Evolutionary conservation across 1,140 invertebrate species (phyloP), one percentile per base, ranked within the genome.

Genomic region (Trichonephila clavata): DNA sequence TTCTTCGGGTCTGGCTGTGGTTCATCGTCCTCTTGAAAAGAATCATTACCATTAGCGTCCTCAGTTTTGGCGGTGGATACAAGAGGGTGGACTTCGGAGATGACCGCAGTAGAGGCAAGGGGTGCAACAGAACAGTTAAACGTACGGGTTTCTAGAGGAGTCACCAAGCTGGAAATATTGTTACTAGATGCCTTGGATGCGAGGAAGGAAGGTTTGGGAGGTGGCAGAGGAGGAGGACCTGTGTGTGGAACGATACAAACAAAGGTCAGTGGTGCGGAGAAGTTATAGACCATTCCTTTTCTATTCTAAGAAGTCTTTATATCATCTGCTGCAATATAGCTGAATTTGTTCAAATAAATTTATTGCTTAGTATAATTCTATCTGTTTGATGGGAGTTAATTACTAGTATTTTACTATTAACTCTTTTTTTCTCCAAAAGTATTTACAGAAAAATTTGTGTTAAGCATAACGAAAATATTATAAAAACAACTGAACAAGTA

Each of bases 241-340:
- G 96, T 20, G 96, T 20, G 32, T 63, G 60, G 63, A 93, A 86
- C 14, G 24, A 24, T 2, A 68, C 21, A 24, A 68, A 68, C n/a
- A 14, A 27, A 10, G 77, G 8, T 65, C 21, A 65, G 92, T 83
- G 27, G 77, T 43, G 39, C 0, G 32, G 32, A 39, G 1, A 39
- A 39, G 32, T 39, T 39, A 39, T 50, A 10, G 50, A 50, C 7
- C 10, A 50, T 13, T 13, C 7, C 7, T 50, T 50, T 50, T 1
- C 50, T 50, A 50, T 13, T 50, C 10, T 50, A 50, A 50, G 50
- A 50, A 13, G 10, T 50, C 7, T 50, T 50, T 50, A 13, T 50
- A 10, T 50, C 50, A 50, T 50, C 7, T 50, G 0, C 50, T 50
- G 50, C 50, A 50, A 50, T 50, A 13, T 50, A 2, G 3, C 10